Percentiles rank a stretch among this genome's conserved stretches.
Conservation (phyloP, 1,140 invertebrate genomes). For the Trichonephila clavipes region DNA sequence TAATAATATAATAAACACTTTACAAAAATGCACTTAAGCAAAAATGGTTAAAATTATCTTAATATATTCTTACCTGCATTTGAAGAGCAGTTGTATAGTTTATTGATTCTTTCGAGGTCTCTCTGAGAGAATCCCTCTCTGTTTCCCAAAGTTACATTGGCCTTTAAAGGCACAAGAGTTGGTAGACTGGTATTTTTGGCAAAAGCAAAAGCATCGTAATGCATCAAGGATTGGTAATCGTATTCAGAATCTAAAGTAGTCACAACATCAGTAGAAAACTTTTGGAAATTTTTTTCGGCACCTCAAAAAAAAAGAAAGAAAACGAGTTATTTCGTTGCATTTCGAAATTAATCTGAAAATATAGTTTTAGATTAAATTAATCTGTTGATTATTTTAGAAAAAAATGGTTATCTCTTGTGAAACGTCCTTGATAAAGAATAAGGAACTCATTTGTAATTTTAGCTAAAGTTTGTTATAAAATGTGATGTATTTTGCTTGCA, state of each 20-base stretch:
- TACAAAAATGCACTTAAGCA: too few species aligned
- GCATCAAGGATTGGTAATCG: constrained; percentile 78
- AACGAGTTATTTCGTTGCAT: too few species aligned
- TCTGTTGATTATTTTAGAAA: too few species aligned
- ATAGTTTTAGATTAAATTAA: too few species aligned
- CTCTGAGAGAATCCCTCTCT: constrained; percentile 80
- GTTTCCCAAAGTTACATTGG: constrained; percentile 80
- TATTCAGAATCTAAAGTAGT: constrained; percentile 63
- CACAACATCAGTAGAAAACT: not conserved
- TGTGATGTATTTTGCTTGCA: not conserved
- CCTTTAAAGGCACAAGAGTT: constrained; percentile 28
- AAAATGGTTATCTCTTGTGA: not conserved
- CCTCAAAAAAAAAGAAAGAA: not conserved
- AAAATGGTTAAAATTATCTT: too few species aligned
- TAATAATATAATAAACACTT: too few species aligned
- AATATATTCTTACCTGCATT: not conserved
- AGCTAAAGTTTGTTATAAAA: not conserved
- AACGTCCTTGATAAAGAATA: not conserved
- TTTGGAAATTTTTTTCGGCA: not conserved
- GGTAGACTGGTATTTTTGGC: constrained; percentile 35
- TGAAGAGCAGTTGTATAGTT: constrained; percentile 81
- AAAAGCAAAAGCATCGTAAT: constrained; percentile 76
- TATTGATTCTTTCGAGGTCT: constrained; percentile 82
- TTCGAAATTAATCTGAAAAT: too few species aligned
- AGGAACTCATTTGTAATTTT: not conserved